Evolutionary conservation across 2,888 invertebrate species (phyloP).

Genomic region (Melieria crassipennis): DNA sequence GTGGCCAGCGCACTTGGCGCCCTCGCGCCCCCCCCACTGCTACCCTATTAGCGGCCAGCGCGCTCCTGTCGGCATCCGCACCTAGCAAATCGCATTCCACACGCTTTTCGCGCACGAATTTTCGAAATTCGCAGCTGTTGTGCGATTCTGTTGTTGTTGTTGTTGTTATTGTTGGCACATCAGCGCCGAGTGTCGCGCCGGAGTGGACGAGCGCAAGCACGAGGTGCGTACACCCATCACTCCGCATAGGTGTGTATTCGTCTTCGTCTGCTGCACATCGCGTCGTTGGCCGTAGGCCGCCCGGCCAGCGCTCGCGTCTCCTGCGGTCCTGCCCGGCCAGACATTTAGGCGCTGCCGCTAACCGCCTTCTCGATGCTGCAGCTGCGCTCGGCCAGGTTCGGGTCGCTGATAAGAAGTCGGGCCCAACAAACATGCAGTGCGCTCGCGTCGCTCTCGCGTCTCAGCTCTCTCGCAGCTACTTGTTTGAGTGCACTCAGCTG

Average conservation of each 20-base stretch:
- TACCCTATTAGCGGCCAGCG: neutral
- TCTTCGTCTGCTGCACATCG: neutral
- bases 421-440: neutral
- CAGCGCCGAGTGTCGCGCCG: too few species aligned
- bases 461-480: too few species aligned
- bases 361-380: neutral
- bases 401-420: neutral
- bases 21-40: neutral
- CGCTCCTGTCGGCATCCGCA: neutral
- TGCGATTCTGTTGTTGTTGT: neutral
- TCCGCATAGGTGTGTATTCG: neutral
- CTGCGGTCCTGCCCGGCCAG: neutral
- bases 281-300: neutral
- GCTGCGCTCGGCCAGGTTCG: neutral
- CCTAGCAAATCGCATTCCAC: conserved; percentile 7
- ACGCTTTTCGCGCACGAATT: conserved; percentile 18
- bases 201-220: neutral
- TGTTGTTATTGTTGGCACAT: too few species aligned
- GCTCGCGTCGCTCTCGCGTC: too few species aligned
- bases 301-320: neutral
- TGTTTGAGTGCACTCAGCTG: too few species aligned
- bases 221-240: neutral
- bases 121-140: neutral
- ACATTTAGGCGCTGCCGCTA: neutral
- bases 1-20: too few species aligned